phyloP scores from a whole-genome alignment of 2,797 vertebrate species.

The Catamblyrhynchus diadema region DNA sequence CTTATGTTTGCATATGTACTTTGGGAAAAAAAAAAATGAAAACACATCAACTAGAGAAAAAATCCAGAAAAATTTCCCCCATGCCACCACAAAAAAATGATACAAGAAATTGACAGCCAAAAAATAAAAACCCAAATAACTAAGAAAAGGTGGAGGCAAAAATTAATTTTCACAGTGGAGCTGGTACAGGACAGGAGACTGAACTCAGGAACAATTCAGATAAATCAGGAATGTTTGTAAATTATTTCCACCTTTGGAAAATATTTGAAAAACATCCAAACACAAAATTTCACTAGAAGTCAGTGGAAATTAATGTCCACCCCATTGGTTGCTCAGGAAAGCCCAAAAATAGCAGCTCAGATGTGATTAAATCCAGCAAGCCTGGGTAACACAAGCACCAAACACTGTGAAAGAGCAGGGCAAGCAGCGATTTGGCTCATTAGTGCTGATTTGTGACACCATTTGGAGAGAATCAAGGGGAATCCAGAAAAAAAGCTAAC shows the following conservation, averaged over 20 bases:
- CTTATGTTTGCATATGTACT: rapidly evolving
- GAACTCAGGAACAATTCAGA: background rate
- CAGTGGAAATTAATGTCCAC: background rate
- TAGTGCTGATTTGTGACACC: constrained; percentile 54
- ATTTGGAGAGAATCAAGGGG: constrained; percentile 40
- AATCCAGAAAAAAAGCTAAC: constrained; percentile 16
- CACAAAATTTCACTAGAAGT: background rate
- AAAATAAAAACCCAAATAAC: background rate
- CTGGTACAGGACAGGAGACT: background rate
- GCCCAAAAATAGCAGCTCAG: constrained; percentile 15
- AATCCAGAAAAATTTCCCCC: background rate
- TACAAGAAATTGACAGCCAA: background rate
- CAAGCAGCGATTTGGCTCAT: constrained; percentile 42
- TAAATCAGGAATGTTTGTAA: background rate
- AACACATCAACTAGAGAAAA: background rate
- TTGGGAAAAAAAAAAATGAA: rapidly evolving
- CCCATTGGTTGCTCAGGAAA: background rate
- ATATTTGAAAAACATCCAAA: background rate
- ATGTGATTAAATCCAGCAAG: constrained; percentile 40
- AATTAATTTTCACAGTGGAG: background rate
- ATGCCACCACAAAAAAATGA: background rate
- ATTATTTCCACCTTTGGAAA: background rate
- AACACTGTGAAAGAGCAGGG: background rate
- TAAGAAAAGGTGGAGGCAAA: background rate
- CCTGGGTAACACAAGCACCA: background rate